These are phyloP conservation scores for Alligator sinensis DNA, from an alignment of 2,113 vertebrate species.

Conservation along the genomic window DNA sequence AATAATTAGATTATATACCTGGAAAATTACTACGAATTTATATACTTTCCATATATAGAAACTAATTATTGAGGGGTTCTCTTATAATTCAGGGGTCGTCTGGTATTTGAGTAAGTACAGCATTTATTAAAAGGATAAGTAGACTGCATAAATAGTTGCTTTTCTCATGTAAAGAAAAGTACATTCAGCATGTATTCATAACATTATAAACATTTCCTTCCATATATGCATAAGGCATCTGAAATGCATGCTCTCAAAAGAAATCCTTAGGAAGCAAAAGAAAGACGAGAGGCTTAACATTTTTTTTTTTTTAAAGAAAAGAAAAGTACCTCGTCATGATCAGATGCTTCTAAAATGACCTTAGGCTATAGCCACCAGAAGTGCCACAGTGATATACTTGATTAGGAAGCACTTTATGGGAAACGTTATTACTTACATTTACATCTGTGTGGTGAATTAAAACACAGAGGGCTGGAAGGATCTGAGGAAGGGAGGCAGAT, in stretches of 20 bases:
- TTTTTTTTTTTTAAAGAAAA: not conserved
- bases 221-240: not conserved
- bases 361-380: too few relatives aligned
- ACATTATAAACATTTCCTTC: not conserved
- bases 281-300: accelerated
- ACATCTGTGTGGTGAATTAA: conserved; percentile 99
- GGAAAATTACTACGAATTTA: too few relatives aligned
- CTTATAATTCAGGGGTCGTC: too few relatives aligned
- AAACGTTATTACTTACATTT: conserved; percentile 88
- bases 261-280: not conserved
- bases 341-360: not conserved
- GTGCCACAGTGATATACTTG: accelerated
- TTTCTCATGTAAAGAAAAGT: not conserved
- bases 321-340: not conserved
- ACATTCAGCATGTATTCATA: not conserved
- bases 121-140: not conserved
- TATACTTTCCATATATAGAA: too few relatives aligned
- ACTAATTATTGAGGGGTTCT: too few relatives aligned
- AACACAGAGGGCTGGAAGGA: conserved; percentile 96
- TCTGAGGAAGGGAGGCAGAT: conserved; percentile 78
- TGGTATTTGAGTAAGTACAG: too few relatives aligned
- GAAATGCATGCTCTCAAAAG: not conserved
- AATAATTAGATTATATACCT: too few relatives aligned
- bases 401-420: accelerated
- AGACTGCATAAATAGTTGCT: not conserved